A percentile compares a stretch with the other conserved stretches of the same genome.
phyloP scores from a whole-genome alignment of 1,140 invertebrate genomes.

The Papilio polytes region DNA sequence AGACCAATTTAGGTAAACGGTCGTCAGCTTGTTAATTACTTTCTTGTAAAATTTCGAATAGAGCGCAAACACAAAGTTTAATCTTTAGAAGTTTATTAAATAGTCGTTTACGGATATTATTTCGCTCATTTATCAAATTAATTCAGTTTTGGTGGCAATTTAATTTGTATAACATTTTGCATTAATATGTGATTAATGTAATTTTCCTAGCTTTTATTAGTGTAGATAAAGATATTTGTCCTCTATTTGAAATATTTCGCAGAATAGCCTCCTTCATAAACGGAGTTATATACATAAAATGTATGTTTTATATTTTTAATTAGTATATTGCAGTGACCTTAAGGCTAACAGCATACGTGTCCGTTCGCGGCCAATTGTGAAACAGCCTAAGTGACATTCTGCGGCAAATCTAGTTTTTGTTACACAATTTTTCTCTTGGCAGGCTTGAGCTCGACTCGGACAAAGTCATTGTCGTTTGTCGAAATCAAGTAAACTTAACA shows the following conservation, averaged over 20 bases:
- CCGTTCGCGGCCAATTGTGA: slow-evolving; percentile 7
- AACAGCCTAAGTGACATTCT: slow-evolving; percentile 26
- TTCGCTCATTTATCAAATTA: not conserved
- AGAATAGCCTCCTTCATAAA: not conserved
- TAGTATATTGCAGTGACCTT: slow-evolving; percentile 23
- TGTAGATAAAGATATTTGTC: not conserved
- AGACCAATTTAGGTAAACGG: slow-evolving; percentile 13
- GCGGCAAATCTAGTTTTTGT: slow-evolving; percentile 25
- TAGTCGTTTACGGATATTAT: slow-evolving; percentile 4
- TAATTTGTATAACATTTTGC: not conserved
- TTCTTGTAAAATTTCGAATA: slow-evolving; percentile 5
- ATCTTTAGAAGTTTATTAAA: slow-evolving; percentile 35
- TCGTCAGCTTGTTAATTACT: slow-evolving; percentile 20
- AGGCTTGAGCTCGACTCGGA: not conserved
- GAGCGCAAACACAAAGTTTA: slow-evolving; percentile 27
- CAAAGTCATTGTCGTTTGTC: slow-evolving; percentile 24
- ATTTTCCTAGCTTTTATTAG: not conserved
- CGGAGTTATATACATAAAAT: not conserved
- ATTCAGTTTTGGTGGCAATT: not conserved
- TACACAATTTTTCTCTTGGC: slow-evolving; percentile 27
- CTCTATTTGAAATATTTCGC: not conserved
- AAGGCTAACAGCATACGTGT: slow-evolving; percentile 1
- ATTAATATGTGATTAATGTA: not conserved
- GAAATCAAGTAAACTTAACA: slow-evolving; percentile 4
- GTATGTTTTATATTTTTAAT: not conserved